Evolutionary conservation across 2,888 invertebrate species (phyloP).

Genomic region (Camponotus fellah): DNA sequence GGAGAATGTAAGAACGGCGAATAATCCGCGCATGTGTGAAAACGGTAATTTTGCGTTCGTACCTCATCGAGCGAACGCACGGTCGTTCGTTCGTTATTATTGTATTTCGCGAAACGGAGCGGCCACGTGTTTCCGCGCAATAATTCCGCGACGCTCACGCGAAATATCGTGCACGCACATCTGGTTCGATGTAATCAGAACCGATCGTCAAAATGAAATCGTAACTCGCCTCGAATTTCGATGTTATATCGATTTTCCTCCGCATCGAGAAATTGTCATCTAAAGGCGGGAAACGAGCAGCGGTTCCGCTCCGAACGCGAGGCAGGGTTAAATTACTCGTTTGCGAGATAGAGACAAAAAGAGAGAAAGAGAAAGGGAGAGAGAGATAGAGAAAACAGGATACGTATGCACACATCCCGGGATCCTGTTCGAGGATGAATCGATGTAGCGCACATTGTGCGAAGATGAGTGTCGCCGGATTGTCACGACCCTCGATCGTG

Average conservation of each 20-base stretch:
- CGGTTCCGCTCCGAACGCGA: constrained; percentile 27
- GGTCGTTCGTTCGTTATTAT: neutral
- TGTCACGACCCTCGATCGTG: constrained; percentile 38
- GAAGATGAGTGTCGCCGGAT: constrained; percentile 42
- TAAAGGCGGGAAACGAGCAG: constrained; percentile 16
- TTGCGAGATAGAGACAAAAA: neutral
- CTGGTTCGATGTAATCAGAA: neutral
- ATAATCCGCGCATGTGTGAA: neutral
- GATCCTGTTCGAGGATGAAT: constrained; percentile 33
- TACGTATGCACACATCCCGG: constrained; percentile 5
- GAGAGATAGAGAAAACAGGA: neutral
- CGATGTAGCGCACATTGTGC: constrained; percentile 31
- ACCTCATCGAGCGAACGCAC: neutral
- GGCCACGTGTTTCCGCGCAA: constrained; percentile 6
- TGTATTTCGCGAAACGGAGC: neutral
- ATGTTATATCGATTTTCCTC: constrained; percentile 20
- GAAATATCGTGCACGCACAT: neutral
- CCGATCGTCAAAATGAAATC: neutral
- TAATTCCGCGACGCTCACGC: neutral
- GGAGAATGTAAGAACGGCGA: neutral
- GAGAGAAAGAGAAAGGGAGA: neutral
- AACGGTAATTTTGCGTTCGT: neutral
- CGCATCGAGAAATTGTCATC: constrained; percentile 1
- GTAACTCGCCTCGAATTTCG: constrained; percentile 5
- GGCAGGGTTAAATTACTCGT: constrained; percentile 32